Evolutionary conservation across 2,797 vertebrate genomes (phyloP).

Genomic region (Sylvilagus floridanus): DNA sequence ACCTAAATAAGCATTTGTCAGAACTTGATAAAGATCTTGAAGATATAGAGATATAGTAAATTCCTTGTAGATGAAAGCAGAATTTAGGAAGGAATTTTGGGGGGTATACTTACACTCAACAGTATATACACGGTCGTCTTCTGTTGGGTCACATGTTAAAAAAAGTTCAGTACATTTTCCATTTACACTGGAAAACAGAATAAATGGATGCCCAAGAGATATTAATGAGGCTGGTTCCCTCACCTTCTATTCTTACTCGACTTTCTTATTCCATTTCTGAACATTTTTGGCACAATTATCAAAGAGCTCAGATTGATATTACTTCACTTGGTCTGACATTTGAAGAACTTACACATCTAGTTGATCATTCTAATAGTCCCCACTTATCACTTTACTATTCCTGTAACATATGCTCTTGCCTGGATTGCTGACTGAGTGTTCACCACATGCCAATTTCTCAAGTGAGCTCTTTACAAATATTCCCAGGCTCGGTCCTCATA

Average conservation of each 20-base stretch:
- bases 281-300: not conserved
- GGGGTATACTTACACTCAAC: not conserved
- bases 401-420: not conserved
- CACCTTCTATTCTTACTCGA: not conserved
- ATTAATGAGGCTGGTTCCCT: not conserved
- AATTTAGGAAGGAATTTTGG: not conserved
- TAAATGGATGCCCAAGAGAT: not conserved
- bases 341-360: not conserved
- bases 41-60: not conserved
- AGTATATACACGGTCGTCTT: not conserved
- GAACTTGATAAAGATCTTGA: not conserved
- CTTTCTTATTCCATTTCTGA: not conserved
- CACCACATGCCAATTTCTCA: not conserved
- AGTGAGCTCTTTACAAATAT: not conserved
- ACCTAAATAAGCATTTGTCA: not conserved
- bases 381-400: not conserved
- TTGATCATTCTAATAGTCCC: not conserved
- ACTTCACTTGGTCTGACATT: not conserved
- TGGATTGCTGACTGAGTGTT: not conserved
- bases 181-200: conserved; percentile 56
- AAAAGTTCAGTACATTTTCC: accelerated
- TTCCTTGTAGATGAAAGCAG: not conserved
- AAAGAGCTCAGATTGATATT: not conserved
- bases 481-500: not conserved
- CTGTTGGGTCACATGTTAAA: not conserved